phyloP scores from a whole-genome alignment of 1,140 invertebrate genomes.

The Thaumatotibia leucotreta region DNA sequence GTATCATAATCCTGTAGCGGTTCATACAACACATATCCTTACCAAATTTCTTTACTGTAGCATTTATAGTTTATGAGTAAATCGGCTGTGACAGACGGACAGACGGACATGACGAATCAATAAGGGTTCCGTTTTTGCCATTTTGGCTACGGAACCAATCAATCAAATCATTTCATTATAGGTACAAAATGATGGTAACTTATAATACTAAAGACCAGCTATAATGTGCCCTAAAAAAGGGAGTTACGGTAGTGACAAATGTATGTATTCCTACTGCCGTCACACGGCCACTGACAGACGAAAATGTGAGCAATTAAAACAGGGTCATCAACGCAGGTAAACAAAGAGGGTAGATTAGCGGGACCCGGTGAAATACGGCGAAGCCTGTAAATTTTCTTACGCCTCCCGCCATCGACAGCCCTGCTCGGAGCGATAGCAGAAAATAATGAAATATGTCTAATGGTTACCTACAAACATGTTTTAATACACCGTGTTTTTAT shows the following conservation, averaged over 20 bases:
- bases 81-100: too few relatives aligned
- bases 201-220: too few relatives aligned
- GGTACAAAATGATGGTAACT: too few relatives aligned
- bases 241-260: neutral
- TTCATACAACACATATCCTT: too few relatives aligned
- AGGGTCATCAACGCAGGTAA: slow-evolving; percentile 66
- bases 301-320: slow-evolving; percentile 15
- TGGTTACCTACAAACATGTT: neutral
- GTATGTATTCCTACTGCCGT: neutral
- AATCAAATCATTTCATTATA: too few relatives aligned
- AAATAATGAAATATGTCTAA: slow-evolving; percentile 21
- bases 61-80: too few relatives aligned
- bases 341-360: slow-evolving; percentile 72
- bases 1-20: too few relatives aligned
- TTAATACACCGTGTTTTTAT: neutral
- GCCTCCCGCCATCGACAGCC: slow-evolving; percentile 60
- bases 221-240: too few relatives aligned
- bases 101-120: too few relatives aligned
- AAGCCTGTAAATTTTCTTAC: slow-evolving; percentile 74
- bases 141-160: too few relatives aligned
- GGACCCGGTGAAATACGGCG: slow-evolving; percentile 65
- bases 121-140: too few relatives aligned
- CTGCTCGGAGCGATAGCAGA: slow-evolving; percentile 52
- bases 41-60: too few relatives aligned
- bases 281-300: neutral